Conservation (phyloP, 1,140 invertebrate genomes). For the Lanistes nyassanus region DNA sequence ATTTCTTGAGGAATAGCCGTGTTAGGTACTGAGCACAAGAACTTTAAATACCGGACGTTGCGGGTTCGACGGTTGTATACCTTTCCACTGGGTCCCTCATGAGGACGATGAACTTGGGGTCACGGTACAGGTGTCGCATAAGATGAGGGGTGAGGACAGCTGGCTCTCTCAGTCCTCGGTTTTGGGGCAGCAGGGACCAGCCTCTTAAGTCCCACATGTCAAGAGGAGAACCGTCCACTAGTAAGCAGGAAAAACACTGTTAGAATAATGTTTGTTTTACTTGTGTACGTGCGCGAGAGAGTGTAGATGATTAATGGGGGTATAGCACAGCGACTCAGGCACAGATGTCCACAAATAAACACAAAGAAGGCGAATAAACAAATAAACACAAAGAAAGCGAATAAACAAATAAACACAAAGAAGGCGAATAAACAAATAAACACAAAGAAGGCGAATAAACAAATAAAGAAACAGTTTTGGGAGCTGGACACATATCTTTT, state of each 20-base stretch:
- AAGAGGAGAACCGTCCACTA: constrained; percentile 39
- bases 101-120: constrained; percentile 39
- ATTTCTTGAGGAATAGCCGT: too few relatives aligned
- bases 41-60: too few relatives aligned
- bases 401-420: too few relatives aligned
- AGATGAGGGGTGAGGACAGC: constrained; percentile 32
- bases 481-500: too few relatives aligned
- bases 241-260: background rate
- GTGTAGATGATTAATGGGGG: background rate
- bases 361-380: too few relatives aligned
- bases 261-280: background rate
- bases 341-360: too few relatives aligned
- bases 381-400: too few relatives aligned
- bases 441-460: background rate
- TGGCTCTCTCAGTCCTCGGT: constrained; percentile 31
- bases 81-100: constrained; percentile 38
- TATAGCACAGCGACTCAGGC: too few relatives aligned
- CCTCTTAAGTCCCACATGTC: constrained; percentile 38
- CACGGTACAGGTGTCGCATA: constrained; percentile 33
- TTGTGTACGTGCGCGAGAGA: background rate
- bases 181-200: constrained; percentile 35
- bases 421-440: too few relatives aligned
- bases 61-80: constrained; percentile 19
- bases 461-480: background rate
- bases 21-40: too few relatives aligned